Evolutionary conservation across 2,113 vertebrate species (phyloP).

Genomic region (Empidonax traillii): DNA sequence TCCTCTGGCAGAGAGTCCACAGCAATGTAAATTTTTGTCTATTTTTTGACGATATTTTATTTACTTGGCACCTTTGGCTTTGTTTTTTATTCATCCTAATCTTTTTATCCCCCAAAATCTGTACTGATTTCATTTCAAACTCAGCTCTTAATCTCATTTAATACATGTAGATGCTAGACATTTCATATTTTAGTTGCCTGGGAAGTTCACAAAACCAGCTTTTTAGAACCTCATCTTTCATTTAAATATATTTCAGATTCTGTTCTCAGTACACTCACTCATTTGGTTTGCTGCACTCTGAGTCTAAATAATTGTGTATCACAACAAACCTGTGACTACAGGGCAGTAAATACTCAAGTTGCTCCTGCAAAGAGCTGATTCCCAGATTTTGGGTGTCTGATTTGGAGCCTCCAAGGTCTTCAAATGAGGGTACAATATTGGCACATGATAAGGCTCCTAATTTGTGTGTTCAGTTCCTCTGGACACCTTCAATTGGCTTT

Average conservation of each 20-base stretch:
- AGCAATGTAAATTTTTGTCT: neutral
- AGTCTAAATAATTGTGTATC: neutral
- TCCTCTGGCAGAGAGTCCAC: neutral
- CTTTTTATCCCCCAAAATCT: conserved; percentile 15
- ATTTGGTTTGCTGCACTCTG: neutral
- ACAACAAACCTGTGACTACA: neutral
- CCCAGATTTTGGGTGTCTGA: too few relatives aligned
- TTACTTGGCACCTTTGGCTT: neutral
- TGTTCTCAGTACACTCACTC: neutral
- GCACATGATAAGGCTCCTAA: neutral
- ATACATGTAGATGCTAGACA: neutral
- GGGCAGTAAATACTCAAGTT: neutral
- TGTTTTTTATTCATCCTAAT: conserved; percentile 30
- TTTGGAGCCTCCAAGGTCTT: neutral
- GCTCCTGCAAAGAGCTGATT: neutral
- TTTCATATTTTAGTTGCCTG: neutral
- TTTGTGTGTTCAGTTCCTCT: neutral
- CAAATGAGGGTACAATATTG: accelerated
- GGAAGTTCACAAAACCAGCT: neutral
- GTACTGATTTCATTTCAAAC: neutral
- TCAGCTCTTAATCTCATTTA: conserved; percentile 17
- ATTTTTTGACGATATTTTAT: neutral
- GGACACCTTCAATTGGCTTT: neutral
- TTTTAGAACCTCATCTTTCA: neutral
- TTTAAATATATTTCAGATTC: neutral